Percentiles rank a stretch among this genome's conserved stretches.
Evolutionary conservation across 2,113 vertebrate genomes (phyloP).

Genomic region (Pedionomus torquatus): DNA sequence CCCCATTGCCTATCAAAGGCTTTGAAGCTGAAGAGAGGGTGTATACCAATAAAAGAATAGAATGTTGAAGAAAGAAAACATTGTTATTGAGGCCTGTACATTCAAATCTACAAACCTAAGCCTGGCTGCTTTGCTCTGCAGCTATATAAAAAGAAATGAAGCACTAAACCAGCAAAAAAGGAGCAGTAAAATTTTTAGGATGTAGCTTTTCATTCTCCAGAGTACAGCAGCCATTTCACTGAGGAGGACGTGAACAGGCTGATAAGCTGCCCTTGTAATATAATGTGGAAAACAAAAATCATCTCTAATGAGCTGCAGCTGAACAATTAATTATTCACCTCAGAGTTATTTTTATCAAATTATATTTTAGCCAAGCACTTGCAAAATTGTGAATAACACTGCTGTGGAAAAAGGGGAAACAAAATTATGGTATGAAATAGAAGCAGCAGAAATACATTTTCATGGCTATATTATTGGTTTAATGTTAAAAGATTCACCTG

Average conservation of each 20-base stretch:
- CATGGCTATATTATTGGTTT: neutral
- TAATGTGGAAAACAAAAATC: constrained; percentile 65
- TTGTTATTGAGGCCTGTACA: neutral
- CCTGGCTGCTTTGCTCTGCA: neutral
- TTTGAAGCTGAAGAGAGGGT: neutral
- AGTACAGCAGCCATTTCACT: constrained; percentile 20
- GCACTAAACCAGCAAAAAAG: neutral
- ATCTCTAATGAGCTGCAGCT: constrained; percentile 64
- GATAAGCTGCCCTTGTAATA: constrained; percentile 36
- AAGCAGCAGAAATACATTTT: constrained; percentile 39
- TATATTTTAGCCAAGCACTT: constrained; percentile 52
- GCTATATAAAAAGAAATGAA: constrained; percentile 30
- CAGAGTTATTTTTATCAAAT: constrained; percentile 65
- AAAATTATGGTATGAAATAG: constrained; percentile 41
- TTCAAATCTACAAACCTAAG: neutral
- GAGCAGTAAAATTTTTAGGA: constrained; percentile 28
- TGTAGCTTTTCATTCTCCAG: constrained; percentile 14
- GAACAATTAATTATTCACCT: constrained; percentile 68
- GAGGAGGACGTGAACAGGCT: constrained; percentile 19
- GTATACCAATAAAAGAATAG: neutral
- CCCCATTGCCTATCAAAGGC: neutral
- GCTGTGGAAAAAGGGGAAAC: constrained; percentile 6
- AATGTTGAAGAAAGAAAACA: neutral
- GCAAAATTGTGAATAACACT: constrained; percentile 8
- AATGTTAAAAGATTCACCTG: constrained; percentile 48